A percentile compares a stretch with the other conserved stretches of the same genome.
Evolutionary conservation across 2,113 vertebrate species (phyloP).

Genomic region (Ellobius talpinus): DNA sequence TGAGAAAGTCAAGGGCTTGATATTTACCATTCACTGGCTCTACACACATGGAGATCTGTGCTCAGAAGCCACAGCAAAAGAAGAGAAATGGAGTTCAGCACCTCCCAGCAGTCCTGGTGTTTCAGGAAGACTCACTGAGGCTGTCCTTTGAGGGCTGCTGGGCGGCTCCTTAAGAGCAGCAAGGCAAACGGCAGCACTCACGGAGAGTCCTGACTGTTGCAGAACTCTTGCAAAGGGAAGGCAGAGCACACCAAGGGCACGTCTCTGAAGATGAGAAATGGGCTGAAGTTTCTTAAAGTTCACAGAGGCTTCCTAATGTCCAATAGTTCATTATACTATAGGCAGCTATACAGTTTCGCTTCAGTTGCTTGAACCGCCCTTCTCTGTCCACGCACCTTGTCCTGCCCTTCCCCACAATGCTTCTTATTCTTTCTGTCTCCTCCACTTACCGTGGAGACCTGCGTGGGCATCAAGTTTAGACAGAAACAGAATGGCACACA

Average conservation of each 20-base stretch:
- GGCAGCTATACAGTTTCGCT: background rate
- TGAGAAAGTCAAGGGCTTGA: slow-evolving; percentile 81
- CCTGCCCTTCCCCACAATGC: background rate
- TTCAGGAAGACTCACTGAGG: slow-evolving; percentile 65
- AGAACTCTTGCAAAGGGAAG: slow-evolving; percentile 75
- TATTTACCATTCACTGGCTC: slow-evolving; percentile 85
- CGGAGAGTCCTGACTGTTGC: slow-evolving; percentile 72
- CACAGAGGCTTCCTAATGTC: slow-evolving; percentile 29
- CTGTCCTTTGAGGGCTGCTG: slow-evolving; percentile 65
- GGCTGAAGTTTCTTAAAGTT: slow-evolving; percentile 62
- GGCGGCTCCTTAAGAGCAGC: slow-evolving; percentile 72
- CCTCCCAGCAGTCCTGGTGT: slow-evolving; percentile 78
- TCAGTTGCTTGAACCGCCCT: background rate
- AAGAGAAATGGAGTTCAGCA: slow-evolving; percentile 82
- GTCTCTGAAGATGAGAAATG: slow-evolving; percentile 77
- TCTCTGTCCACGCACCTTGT: background rate
- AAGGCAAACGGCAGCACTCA: slow-evolving; percentile 77
- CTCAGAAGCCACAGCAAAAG: slow-evolving; percentile 80
- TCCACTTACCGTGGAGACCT: background rate
- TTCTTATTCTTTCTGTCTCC: background rate
- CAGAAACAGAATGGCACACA: background rate
- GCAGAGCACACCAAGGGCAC: background rate
- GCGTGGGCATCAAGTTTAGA: background rate
- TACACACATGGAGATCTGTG: slow-evolving; percentile 77
- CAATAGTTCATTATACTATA: background rate